Base-by-base conservation (phyloP, 2,113 vertebrate genomes). In the Oreotragus oreotragus region DNA sequence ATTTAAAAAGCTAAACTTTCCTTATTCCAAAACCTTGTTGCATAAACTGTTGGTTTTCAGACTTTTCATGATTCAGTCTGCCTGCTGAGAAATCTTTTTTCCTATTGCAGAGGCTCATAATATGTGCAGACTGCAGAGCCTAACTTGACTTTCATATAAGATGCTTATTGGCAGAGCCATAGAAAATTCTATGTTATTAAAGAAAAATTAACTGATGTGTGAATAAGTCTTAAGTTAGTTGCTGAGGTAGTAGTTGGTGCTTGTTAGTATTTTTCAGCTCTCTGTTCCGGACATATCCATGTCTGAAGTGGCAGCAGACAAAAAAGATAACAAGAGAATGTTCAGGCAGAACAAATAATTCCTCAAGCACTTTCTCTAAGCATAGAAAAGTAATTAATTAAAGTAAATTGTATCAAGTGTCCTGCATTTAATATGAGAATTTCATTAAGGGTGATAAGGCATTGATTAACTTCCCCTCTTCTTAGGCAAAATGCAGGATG, bases 321-420 rank as follows among this genome's bases (percentile, higher is more conserved):
- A 97, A 98, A 96, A 84, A 88, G 97, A 98, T 98, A 98, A 98
- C 98, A 66, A 98, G 96, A 89, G 89, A 96, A 96, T 97, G 94
- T 98, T 97, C 47, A 98, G 90, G 85, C 96, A 98, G 98, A 98
- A 98, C 96, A 98, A 98, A 98, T 98, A 98, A 97, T 98, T 98
- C 98, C 96, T 98, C 96, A 98, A 92, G 96, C 90, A 77, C 80
- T 98, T 98, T 62, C 77, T 98, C 83, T 98, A 97, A 98, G 96
- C 84, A 87, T 96, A 58, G 96, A 93, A 97, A 95, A 91, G 85
- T 96, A 97, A 98, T 98, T 99, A 98, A 98, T 98, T 98, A 98
- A 97, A 93, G 90, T 98, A 98, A 98, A 97, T 98, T 98, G 91
- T 93, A 97, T 98, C 84, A 97, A 97, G 93, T 96, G 91, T 96